These are phyloP conservation scores for Aspidapion aeneum DNA, from an alignment of 2,888 invertebrate genomes.

Conservation along the genomic window DNA sequence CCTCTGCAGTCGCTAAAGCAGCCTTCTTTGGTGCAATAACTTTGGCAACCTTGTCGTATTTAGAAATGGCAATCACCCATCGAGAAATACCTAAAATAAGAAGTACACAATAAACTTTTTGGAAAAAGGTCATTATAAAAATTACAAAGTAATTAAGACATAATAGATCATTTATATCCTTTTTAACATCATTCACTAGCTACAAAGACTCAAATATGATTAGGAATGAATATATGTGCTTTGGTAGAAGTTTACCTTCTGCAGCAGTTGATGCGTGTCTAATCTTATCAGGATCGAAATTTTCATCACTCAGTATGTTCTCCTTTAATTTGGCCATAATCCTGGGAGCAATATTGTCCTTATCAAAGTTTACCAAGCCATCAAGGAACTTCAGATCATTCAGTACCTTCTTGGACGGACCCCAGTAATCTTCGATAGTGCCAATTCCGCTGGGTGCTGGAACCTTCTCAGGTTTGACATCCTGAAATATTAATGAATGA, in stretches of 20 bases:
- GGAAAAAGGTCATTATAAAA: no score
- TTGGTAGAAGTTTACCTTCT: conserved; percentile 73
- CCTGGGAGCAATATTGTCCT: conserved; percentile 83
- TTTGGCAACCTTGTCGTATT: conserved; percentile 91
- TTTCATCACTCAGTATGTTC: conserved; percentile 77
- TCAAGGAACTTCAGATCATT: conserved; percentile 93
- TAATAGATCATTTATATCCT: no score
- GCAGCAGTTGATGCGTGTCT: conserved; percentile 83
- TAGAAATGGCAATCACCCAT: conserved; percentile 94
- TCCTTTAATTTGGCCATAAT: conserved; percentile 82
- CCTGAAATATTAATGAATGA: no score
- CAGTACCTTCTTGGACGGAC: conserved; percentile 80
- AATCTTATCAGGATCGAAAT: conserved; percentile 90
- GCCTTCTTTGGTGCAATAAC: conserved; percentile 91
- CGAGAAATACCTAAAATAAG: conserved; percentile 66
- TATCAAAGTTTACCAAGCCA: conserved; percentile 81
- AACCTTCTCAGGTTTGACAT: conserved; percentile 83
- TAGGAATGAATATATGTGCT: no score
- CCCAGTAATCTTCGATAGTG: conserved; percentile 91
- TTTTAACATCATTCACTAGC: no score
- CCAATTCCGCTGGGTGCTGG: conserved; percentile 81
- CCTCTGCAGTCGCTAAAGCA: conserved; percentile 84
- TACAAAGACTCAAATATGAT: no score
- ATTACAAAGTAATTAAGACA: no score
- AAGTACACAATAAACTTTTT: no score